These are phyloP conservation scores for Microcebus tavaratra DNA, from an alignment of 2,113 vertebrate species.

Conservation along the genomic window DNA sequence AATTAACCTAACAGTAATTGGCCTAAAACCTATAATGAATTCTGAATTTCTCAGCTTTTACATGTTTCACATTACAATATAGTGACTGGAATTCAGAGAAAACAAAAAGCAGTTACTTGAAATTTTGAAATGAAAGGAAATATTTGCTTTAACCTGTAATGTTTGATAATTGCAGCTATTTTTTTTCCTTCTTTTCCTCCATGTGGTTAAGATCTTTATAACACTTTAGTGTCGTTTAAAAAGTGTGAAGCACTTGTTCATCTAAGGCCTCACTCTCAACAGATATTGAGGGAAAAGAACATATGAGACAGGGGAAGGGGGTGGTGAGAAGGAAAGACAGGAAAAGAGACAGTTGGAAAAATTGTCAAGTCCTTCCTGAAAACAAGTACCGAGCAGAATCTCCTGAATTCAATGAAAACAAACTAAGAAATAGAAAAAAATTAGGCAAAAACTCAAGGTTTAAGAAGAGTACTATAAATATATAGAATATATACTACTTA, in stretches of 20 bases:
- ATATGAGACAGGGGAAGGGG: not conserved
- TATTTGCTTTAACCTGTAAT: not conserved
- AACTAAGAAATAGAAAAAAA: not conserved
- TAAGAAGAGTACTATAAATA: not conserved
- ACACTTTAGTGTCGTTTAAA: not conserved
- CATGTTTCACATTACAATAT: not conserved
- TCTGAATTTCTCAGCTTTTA: not conserved
- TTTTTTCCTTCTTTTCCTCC: not conserved
- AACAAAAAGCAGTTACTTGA: not conserved
- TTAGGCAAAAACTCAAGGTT: not conserved
- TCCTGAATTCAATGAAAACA: not conserved
- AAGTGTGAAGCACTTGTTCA: not conserved
- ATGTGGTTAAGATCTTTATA: not conserved
- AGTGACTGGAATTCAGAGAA: slow-evolving; percentile 29
- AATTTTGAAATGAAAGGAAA: slow-evolving; percentile 47
- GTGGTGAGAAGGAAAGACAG: not conserved
- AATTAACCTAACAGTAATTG: not conserved
- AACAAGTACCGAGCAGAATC: not conserved
- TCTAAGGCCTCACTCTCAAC: not conserved
- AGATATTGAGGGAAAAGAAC: not conserved
- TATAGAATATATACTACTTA: not conserved
- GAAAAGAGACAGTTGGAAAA: not conserved
- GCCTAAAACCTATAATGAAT: not conserved
- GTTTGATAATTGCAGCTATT: not conserved
- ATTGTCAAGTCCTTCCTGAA: not conserved